Evolutionary conservation across 2,888 invertebrate genomes (phyloP).

Genomic region (Nemapogon koenigi): DNA sequence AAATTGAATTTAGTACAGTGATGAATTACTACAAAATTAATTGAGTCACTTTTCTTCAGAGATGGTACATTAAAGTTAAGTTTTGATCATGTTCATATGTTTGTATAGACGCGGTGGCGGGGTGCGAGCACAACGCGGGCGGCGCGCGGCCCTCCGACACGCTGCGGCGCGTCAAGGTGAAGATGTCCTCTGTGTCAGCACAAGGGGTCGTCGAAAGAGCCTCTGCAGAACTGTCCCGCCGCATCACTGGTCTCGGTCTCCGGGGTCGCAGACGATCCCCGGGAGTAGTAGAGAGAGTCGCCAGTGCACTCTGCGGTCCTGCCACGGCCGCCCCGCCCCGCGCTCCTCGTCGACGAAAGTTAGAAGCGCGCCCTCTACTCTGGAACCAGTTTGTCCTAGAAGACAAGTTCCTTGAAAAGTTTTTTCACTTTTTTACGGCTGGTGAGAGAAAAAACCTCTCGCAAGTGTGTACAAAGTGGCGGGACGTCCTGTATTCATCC

Average conservation of each 20-base stretch:
- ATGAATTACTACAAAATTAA: too few relatives aligned
- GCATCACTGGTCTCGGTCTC: conserved; percentile 83
- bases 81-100: too few relatives aligned
- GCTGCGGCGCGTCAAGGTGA: conserved; percentile 56
- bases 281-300: conserved; percentile 86
- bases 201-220: conserved; percentile 92
- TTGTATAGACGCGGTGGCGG: conserved; percentile 60
- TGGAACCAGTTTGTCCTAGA: conserved; percentile 83
- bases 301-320: conserved; percentile 85
- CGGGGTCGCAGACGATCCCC: conserved; percentile 68
- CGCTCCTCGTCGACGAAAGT: conserved; percentile 38
- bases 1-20: too few relatives aligned
- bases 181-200: conserved; percentile 84
- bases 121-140: conserved; percentile 47
- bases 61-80: not conserved
- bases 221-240: conserved; percentile 87
- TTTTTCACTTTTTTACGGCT: conserved; percentile 84
- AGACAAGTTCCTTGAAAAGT: conserved; percentile 82
- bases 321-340: conserved; percentile 38
- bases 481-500: conserved; percentile 85
- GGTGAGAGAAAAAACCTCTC: conserved; percentile 81
- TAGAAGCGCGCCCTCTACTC: conserved; percentile 65
- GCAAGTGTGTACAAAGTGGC: conserved; percentile 87
- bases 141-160: conserved; percentile 44
- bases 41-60: too few relatives aligned